Evolutionary conservation across 2,113 vertebrate genomes (phyloP).

Genomic region (Telmatochromis sp.): DNA sequence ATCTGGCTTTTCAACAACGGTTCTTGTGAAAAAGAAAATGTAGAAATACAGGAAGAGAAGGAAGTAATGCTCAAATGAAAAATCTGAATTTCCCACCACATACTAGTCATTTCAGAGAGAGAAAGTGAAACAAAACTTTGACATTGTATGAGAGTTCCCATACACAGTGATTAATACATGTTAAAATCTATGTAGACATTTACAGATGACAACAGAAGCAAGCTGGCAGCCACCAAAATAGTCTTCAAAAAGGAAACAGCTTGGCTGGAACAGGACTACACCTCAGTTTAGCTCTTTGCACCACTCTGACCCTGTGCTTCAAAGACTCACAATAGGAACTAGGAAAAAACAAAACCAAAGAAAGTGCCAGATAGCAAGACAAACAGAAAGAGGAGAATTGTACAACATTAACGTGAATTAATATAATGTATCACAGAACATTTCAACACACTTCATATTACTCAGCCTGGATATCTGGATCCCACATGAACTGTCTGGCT

Average conservation of each 20-base stretch:
- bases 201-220: neutral
- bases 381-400: neutral
- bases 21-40: neutral
- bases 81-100: neutral
- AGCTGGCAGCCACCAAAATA: neutral
- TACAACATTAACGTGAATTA: neutral
- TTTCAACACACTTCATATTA: neutral
- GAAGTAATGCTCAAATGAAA: neutral
- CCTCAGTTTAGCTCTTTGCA: slow-evolving; percentile 17
- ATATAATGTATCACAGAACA: neutral
- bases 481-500: neutral
- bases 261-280: slow-evolving; percentile 6
- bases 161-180: neutral
- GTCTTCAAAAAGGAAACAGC: slow-evolving; percentile 30
- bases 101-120: neutral
- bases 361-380: neutral
- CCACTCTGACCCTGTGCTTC: slow-evolving; percentile 16
- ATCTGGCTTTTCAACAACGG: neutral
- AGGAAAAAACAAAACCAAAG: neutral
- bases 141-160: neutral
- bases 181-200: neutral
- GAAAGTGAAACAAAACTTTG: neutral
- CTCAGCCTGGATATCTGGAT: neutral
- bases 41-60: neutral
- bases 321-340: neutral